phyloP scores from a whole-genome alignment of 35 echinoderm and acorn worm species.

The Ophiothrix spiculata region DNA sequence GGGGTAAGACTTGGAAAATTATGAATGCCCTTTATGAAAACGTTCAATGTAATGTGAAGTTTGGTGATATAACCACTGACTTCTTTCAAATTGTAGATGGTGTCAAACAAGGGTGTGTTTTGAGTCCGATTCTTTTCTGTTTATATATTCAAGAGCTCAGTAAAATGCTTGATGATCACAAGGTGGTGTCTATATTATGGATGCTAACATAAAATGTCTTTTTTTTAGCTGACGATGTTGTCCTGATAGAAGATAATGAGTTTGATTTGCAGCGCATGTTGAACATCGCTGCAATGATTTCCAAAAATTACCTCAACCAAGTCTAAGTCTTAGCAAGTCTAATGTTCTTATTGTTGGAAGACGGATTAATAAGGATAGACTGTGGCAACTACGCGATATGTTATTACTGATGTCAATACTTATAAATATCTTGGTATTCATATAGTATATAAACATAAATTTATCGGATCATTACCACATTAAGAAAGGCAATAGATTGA shows the following conservation, averaged over 20 bases:
- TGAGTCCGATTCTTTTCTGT: background rate
- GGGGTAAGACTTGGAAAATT: background rate
- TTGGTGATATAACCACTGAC: background rate
- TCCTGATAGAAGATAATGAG: background rate
- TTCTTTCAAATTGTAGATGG: background rate
- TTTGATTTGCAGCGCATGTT: background rate
- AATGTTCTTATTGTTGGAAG: slow-evolving; percentile 10
- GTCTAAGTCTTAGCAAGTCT: background rate
- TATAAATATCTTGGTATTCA: slow-evolving; percentile 22
- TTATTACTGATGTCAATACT: background rate
- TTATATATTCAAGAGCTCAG: background rate
- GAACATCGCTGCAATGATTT: background rate
- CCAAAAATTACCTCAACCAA: background rate
- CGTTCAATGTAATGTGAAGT: slow-evolving; percentile 6
- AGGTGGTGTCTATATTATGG: background rate
- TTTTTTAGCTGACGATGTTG: slow-evolving; percentile 3
- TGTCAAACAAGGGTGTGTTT: slow-evolving; percentile 6
- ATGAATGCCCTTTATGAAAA: background rate
- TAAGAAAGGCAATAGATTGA: background rate
- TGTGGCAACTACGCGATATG: background rate
- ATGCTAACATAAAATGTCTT: background rate
- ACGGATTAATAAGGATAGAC: background rate
- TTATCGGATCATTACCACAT: background rate
- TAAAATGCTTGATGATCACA: background rate
- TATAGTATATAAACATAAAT: background rate